Evolutionary conservation across 2,113 vertebrate genomes (phyloP), one percentile per base, ranked within the genome.

Genomic region (Osmerus eperlanus): DNA sequence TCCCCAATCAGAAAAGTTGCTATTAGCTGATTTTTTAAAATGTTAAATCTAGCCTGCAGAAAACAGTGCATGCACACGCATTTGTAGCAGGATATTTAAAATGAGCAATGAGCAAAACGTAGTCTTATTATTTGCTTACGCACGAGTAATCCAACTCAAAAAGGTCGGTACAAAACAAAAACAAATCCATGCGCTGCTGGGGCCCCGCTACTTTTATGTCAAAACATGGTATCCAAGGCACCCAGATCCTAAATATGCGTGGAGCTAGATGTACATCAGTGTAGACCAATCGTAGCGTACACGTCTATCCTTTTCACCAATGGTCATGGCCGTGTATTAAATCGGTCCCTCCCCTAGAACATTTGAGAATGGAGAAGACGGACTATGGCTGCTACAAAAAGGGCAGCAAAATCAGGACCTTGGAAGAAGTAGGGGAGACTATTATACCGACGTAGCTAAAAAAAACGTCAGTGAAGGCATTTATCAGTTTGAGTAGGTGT

Each of bases 401-500:
- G 89, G 88, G 85, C 87, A 89, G 85, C 82, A 79, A 87, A 90
- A 87, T 83, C 81, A 82, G 86, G 70, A 80, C 80, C 78, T 72
- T 71, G 66, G 78, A 84, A 82, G 73, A 76, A 73, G 78, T 79
- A 41, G 62, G 61, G 78, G 28, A 73, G 79, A 80, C 41, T 66
- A 83, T 70, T 76, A 84, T 86, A 83, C 82, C 75, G 82, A 81
- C 74, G 77, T 52, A 88, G 88, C 66, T 73, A 61, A 62, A 15
- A 67, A 63, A 85, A 53, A 78, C 54, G 13, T 77, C 82, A 80
- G 83, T 68, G 65, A 29, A 70, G 41, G 77, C 1, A 47, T 47
- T 47, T 47, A 5, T 47, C 41, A 47, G 8, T 47, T 47, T 47
- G 41, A 47, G 41, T 47, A 47, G 41, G 41, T 47, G 66, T 82